Conservation (phyloP, 1,140 invertebrate species). For the Bilobella aurantiaca region DNA sequence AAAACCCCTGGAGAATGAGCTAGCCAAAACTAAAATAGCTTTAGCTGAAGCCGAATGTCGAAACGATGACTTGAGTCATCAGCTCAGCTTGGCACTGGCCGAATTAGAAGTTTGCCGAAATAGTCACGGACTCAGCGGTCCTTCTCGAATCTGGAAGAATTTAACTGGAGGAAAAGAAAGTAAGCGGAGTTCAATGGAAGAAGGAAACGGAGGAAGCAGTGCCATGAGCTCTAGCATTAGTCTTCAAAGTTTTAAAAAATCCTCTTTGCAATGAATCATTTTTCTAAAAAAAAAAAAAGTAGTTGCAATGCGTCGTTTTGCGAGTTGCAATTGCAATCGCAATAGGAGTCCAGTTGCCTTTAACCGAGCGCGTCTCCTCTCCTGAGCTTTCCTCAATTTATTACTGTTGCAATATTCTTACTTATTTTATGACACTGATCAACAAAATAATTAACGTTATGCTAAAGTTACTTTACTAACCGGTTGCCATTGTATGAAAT, state of each 20-base stretch:
- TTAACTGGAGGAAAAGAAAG: slow-evolving; percentile 24
- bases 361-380: too few relatives aligned
- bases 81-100: slow-evolving; percentile 65
- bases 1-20: slow-evolving; percentile 82
- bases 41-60: slow-evolving; percentile 93
- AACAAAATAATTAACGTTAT: too few relatives aligned
- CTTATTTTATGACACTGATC: too few relatives aligned
- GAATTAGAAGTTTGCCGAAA: slow-evolving; percentile 66
- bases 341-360: too few relatives aligned
- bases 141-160: slow-evolving; percentile 20
- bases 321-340: too few relatives aligned
- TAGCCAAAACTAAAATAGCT: slow-evolving; percentile 91
- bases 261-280: neutral
- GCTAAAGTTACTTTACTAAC: too few relatives aligned
- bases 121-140: slow-evolving; percentile 6
- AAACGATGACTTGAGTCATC: slow-evolving; percentile 92
- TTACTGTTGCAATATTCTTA: too few relatives aligned
- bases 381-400: too few relatives aligned
- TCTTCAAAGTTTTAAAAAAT: neutral
- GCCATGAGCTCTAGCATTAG: slow-evolving; percentile 1
- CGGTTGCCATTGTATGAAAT: too few relatives aligned
- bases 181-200: slow-evolving; percentile 12
- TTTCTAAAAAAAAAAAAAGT: too few relatives aligned
- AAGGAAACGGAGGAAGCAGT: neutral
- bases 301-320: too few relatives aligned